phyloP scores from a whole-genome alignment of 2,113 vertebrate genomes.

The Zingel zingel region DNA sequence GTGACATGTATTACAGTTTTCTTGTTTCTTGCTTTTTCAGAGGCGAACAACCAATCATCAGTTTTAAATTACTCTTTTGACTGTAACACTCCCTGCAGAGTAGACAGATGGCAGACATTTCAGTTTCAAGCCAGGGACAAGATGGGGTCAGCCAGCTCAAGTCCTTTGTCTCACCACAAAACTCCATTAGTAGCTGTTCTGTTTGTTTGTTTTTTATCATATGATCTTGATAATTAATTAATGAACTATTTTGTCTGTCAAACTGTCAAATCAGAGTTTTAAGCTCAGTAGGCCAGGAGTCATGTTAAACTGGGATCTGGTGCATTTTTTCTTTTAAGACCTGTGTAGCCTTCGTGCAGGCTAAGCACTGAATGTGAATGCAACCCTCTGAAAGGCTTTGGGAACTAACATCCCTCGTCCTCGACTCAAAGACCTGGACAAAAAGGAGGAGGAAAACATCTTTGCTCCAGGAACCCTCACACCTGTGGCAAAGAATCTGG shows the following conservation, averaged over 20 bases:
- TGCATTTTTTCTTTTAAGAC: background rate
- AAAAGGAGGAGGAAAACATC: background rate
- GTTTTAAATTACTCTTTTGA: background rate
- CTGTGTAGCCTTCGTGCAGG: background rate
- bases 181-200: background rate
- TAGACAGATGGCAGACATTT: constrained; percentile 30
- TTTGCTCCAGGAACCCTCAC: background rate
- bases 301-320: background rate
- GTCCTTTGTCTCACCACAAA: constrained; percentile 3
- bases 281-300: constrained; percentile 1
- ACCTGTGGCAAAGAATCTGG: background rate
- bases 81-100: constrained; percentile 11
- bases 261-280: background rate
- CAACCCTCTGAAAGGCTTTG: background rate
- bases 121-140: background rate
- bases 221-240: background rate
- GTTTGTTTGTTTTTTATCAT: background rate
- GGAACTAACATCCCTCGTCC: background rate
- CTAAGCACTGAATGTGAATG: background rate
- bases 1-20: constrained; percentile 17
- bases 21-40: background rate
- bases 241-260: background rate
- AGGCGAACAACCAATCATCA: constrained; percentile 1
- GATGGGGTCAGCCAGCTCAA: constrained; percentile 30
- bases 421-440: background rate